phyloP scores from a whole-genome alignment of 92 coral and sea anemone genomes.

The Montipora capitata region DNA sequence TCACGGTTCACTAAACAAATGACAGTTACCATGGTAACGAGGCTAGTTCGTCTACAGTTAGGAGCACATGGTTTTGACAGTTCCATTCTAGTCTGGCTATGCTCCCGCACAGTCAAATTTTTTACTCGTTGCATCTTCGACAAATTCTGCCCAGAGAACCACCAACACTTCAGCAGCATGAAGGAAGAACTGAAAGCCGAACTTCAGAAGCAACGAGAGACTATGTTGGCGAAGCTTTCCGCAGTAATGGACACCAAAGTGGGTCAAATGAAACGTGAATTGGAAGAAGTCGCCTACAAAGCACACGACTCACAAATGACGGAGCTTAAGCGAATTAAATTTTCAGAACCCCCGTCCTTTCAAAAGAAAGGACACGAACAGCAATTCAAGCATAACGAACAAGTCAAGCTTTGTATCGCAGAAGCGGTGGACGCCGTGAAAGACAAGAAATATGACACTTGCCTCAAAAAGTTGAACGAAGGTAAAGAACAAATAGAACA shows the following conservation, averaged over 20 bases:
- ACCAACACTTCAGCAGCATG: no score
- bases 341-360: slow-evolving; percentile 61
- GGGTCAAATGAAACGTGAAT: slow-evolving; percentile 45
- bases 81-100: no score
- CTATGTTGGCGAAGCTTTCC: slow-evolving; percentile 51
- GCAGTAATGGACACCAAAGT: slow-evolving; percentile 60
- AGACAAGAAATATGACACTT: slow-evolving; percentile 14
- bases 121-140: no score
- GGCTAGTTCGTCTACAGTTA: no score
- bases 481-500: slow-evolving; percentile 28
- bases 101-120: no score
- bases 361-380: not conserved
- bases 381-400: slow-evolving; percentile 48
- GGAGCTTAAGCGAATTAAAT: slow-evolving; percentile 58
- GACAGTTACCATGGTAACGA: no score
- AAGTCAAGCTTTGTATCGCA: not conserved
- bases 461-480: no score
- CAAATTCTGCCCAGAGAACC: no score
- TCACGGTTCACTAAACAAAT: no score
- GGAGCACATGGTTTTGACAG: no score
- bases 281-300: slow-evolving; percentile 31
- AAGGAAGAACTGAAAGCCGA: no score
- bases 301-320: slow-evolving; percentile 14
- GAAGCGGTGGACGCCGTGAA: slow-evolving; percentile 62
- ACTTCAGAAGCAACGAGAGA: slow-evolving; percentile 17